Evolutionary conservation across 2,797 vertebrate genomes (phyloP), one percentile per base, ranked within the genome.

Genomic region (Epinephelus coioides): DNA sequence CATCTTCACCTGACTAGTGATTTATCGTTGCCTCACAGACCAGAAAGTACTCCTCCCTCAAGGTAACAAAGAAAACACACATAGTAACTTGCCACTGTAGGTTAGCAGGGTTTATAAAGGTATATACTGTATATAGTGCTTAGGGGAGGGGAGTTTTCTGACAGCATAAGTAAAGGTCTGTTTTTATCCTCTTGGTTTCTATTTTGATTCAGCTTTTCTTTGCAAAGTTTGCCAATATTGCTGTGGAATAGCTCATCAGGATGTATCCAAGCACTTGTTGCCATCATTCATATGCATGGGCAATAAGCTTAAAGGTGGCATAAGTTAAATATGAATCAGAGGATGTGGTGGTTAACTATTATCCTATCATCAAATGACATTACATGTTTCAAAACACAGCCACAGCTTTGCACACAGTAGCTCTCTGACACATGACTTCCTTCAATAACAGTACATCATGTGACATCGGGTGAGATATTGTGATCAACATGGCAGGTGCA

Each of bases 1-100:
- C 88, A 92, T 93, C 88, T 90, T 89, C 75, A 92, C 90, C 92
- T 93, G 87, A 88, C 86, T 85, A 74, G 86, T 89, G 85, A 92
- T 91, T 93, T 92, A 92, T 93, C 89, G 84, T 88, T 73, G 82
- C 88, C 80, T 89, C 85, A 82, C 88, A 91, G 87, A 89, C 78
- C 81, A 89, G 86, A 85, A 88, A 85, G 65, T 50, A 76, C 76
- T 83, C 79, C 78, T 92, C 89, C 92, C 78, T 89, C 57, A 81
- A 86, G 86, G 79, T 84, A 82, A 70, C 73, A 80, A 78, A 83
- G 74, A 86, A 88, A 90, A 89, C 65, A 86, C 73, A 88, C 76
- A 80, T 2, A 83, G 60, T 83, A 81, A 83, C 69, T 60, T 70
- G 47, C 69, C 71, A 78, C 56, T 79, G 82, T 75, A 51, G 23